phyloP scores from a whole-genome alignment of 2,113 vertebrate species.

The Pluvialis apricaria region DNA sequence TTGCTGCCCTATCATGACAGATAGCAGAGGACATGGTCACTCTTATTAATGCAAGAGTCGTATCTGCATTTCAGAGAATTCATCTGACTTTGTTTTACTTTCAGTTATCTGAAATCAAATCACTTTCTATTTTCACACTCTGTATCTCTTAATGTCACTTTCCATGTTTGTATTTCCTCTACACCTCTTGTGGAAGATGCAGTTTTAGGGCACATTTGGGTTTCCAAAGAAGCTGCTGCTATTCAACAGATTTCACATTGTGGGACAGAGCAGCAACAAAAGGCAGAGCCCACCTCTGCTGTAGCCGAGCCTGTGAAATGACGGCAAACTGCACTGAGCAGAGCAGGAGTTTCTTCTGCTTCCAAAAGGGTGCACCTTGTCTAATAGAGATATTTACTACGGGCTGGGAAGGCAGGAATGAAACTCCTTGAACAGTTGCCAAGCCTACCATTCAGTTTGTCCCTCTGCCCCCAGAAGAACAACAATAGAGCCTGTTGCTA shows the following conservation, averaged over 20 bases:
- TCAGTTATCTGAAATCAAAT: background rate
- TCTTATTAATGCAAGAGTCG: background rate
- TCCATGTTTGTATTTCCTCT: fast-evolving
- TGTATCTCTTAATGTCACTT: fast-evolving
- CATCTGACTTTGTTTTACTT: background rate
- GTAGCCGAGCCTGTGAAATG: background rate
- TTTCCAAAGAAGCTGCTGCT: background rate
- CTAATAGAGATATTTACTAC: slow-evolving; percentile 27
- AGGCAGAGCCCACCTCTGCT: background rate
- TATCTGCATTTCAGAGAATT: background rate
- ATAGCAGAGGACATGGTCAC: background rate
- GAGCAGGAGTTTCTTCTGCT: background rate
- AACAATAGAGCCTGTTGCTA: slow-evolving; percentile 7
- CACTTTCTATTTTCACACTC: background rate
- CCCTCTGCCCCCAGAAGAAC: background rate
- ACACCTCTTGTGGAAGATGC: background rate
- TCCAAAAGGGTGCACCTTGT: background rate
- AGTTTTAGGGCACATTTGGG: fast-evolving
- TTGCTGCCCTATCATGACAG: background rate
- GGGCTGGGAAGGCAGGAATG: background rate
- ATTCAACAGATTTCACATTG: fast-evolving
- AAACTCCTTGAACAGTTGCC: slow-evolving; percentile 7
- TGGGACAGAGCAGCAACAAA: background rate
- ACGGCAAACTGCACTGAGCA: background rate
- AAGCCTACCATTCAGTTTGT: slow-evolving; percentile 10